Percentiles rank a stretch among this genome's conserved stretches.
Conservation (phyloP, 2,888 invertebrate genomes). For the Plusia festucae region DNA sequence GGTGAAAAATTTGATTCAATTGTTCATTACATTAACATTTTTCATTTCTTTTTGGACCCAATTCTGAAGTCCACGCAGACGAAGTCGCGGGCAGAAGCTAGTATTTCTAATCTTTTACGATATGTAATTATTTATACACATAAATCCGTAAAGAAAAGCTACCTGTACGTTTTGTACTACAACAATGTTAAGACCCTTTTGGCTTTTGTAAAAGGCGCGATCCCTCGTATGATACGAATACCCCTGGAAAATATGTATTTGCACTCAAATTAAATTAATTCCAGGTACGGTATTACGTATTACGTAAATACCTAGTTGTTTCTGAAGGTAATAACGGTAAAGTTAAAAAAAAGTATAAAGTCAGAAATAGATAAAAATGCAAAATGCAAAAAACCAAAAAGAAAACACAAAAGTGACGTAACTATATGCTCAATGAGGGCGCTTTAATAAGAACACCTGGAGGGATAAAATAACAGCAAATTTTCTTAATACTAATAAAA, state of each 20-base stretch:
- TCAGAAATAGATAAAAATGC: no score
- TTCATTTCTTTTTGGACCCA: no score
- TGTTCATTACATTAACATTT: no score
- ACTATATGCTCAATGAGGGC: no score
- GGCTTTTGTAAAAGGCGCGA: constrained; percentile 4
- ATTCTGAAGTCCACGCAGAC: no score
- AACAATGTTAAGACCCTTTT: constrained; percentile 4
- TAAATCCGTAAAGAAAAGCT: neutral
- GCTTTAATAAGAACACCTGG: no score
- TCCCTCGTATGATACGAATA: constrained; percentile 1
- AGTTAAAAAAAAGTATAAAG: neutral
- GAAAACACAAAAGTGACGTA: no score
- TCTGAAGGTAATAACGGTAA: neutral
- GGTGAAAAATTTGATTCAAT: no score
- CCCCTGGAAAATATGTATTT: neutral
- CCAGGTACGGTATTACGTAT: neutral
- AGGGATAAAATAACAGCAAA: no score
- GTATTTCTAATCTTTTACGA: neutral
- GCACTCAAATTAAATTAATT: neutral
- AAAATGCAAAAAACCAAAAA: constrained; percentile 9
- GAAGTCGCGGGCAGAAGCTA: no score
- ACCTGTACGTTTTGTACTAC: constrained; percentile 4
- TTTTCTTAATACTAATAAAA: no score
- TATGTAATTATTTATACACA: constrained; percentile 3
- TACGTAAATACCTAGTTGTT: neutral